These are phyloP conservation scores for Thera britannica DNA, from an alignment of 2,888 invertebrate genomes.

Conservation along the genomic window DNA sequence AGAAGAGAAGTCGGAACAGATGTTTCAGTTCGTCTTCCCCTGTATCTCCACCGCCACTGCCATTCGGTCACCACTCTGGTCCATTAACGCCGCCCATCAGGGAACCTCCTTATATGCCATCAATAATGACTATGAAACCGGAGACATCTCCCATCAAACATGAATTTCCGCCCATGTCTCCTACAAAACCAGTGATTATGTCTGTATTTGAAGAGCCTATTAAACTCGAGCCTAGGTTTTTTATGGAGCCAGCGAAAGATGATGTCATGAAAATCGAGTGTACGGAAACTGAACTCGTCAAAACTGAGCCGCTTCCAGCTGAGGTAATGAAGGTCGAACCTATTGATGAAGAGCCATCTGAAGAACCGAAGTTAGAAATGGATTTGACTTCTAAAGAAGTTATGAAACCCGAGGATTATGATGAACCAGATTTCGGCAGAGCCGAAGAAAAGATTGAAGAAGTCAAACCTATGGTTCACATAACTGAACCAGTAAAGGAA, in stretches of 20 bases:
- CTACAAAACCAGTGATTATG: constrained; percentile 58
- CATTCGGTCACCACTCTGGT: constrained; percentile 40
- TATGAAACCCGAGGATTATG: constrained; percentile 72
- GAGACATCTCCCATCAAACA: constrained; percentile 75
- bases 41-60: constrained; percentile 62
- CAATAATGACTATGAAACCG: constrained; percentile 54
- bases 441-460: constrained; percentile 46
- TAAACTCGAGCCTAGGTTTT: constrained; percentile 52
- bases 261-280: constrained; percentile 20
- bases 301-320: constrained; percentile 48
- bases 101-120: constrained; percentile 51
- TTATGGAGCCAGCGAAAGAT: constrained; percentile 10
- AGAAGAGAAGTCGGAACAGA: constrained; percentile 74
- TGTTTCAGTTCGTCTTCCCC: constrained; percentile 74
- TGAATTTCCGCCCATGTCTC: constrained; percentile 69
- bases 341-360: constrained; percentile 54
- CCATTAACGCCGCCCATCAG: constrained; percentile 63
- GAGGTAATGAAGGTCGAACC: constrained; percentile 21
- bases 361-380: constrained; percentile 66
- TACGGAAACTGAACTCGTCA: constrained; percentile 54
- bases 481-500: constrained; percentile 23
- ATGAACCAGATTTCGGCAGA: constrained; percentile 70
- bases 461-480: constrained; percentile 36
- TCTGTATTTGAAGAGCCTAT: constrained; percentile 68
- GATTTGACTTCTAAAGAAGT: constrained; percentile 77